These are phyloP conservation scores for Drosophila malerkotliana DNA, from an alignment of 1,140 invertebrate species.

Conservation along the genomic window DNA sequence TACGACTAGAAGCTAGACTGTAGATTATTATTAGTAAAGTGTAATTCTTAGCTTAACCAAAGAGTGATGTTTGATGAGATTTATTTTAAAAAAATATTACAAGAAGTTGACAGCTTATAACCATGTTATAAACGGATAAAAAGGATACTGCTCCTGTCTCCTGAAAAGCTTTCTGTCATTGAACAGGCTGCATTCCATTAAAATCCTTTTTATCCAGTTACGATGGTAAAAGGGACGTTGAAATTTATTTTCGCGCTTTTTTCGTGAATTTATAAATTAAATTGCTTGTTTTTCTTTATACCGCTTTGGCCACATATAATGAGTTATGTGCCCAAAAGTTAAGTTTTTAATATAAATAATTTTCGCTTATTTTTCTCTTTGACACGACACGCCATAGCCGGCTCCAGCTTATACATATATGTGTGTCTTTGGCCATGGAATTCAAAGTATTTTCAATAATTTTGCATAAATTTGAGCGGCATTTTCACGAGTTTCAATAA, in stretches of 20 bases:
- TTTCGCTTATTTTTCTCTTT: slow-evolving; percentile 58
- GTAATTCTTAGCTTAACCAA: neutral
- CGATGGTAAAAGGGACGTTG: slow-evolving; percentile 1
- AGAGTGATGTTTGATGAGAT: no score
- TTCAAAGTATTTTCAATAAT: slow-evolving; percentile 61
- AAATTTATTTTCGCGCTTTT: slow-evolving; percentile 61
- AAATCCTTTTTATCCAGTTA: neutral
- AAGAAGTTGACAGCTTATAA: no score
- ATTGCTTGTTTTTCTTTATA: slow-evolving; percentile 65
- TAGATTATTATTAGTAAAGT: neutral
- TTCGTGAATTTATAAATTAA: slow-evolving; percentile 72
- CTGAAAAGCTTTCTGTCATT: no score
- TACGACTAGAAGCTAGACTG: neutral
- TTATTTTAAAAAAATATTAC: no score
- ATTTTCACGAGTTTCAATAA: slow-evolving; percentile 19
- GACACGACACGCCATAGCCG: slow-evolving; percentile 21
- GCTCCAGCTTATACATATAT: neutral
- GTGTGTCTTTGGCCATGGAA: slow-evolving; percentile 10
- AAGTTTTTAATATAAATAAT: slow-evolving; percentile 77
- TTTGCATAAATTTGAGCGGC: slow-evolving; percentile 36
- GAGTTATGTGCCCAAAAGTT: slow-evolving; percentile 54
- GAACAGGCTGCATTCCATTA: neutral
- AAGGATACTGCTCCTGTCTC: no score
- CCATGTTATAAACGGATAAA: no score
- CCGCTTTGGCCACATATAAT: slow-evolving; percentile 45